phyloP scores from a whole-genome alignment of 2,113 vertebrate species.

The Bujurquina vittata region DNA sequence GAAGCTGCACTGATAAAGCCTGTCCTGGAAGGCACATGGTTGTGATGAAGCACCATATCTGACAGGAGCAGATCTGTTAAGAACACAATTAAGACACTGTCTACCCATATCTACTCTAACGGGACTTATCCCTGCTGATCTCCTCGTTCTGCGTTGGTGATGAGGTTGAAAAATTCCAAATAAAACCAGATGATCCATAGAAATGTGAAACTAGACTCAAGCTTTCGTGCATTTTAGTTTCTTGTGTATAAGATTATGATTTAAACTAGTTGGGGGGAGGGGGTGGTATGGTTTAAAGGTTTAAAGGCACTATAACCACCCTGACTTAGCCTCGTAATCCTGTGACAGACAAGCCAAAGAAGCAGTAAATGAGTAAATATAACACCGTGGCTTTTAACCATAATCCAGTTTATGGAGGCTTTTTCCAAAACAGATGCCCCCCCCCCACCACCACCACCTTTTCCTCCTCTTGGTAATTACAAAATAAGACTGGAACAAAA shows the following conservation, averaged over 20 bases:
- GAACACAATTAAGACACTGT: constrained; percentile 76
- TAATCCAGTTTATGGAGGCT: constrained; percentile 37
- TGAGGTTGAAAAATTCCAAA: constrained; percentile 29
- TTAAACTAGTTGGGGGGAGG: neutral
- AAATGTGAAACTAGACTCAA: constrained; percentile 7
- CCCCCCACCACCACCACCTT: too few relatives aligned
- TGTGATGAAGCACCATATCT: constrained; percentile 71
- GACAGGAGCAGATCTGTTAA: constrained; percentile 68
- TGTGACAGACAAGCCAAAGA: constrained; percentile 27
- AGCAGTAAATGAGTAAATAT: constrained; percentile 35
- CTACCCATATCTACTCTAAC: constrained; percentile 63
- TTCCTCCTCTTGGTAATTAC: too few relatives aligned
- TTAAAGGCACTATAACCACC: constrained; percentile 19
- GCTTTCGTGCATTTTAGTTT: neutral
- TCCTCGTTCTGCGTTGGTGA: constrained; percentile 16
- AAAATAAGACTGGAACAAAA: neutral
- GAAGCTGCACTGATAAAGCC: constrained; percentile 60
- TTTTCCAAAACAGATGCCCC: neutral
- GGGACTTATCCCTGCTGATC: constrained; percentile 56
- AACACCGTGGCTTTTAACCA: constrained; percentile 27
- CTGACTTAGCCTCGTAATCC: constrained; percentile 17
- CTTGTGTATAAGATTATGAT: constrained; percentile 14
- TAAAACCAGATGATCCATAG: neutral
- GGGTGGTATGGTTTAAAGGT: constrained; percentile 14
- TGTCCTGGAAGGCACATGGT: constrained; percentile 56